Evolutionary conservation across 2,888 invertebrate genomes (phyloP), one percentile per base, ranked within the genome.

Genomic region (Standfussiana lucernea): DNA sequence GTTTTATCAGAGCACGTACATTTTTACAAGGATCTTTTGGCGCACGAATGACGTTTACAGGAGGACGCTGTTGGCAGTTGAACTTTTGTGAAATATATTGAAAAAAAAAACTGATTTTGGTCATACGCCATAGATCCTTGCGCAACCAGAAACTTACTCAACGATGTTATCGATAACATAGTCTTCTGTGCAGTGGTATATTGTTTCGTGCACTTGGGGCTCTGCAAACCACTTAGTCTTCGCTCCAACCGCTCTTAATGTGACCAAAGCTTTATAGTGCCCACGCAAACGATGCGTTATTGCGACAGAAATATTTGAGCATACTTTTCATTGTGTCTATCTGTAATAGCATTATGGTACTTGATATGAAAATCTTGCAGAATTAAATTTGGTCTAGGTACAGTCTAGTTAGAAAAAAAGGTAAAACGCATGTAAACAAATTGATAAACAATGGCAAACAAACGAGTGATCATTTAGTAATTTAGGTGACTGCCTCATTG

Each of bases 251-350:
- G 68, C 81, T 32, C 40, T 75, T 11, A 24, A 45, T 61, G 45
- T 40, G 37, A 66, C 69, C 24, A 21, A 42, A 65, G 68, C 56
- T 45, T 59, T 65, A 73, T 66, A 53, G 21, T 50, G 45, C 79
- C 65, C 62, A 70, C 76, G 66, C 68, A 65, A 40, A 47, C 42
- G 61, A 83, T 71, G 72, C 67, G 70, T 68, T 84, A 82, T 59
- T 64, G 47, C 42, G 50, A 77, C 61, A 77, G 45, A 61, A 56
- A 71, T 65, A 59, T 62, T 71, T 45, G 21, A 65, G 28, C n/a
- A 32, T 40, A 70, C 37, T 61, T 62, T 37, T 78, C 56, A n/a
- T 59, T 50, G 50, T 53, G 40, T 50, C 8, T 50, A 40, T 75
- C 47, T 13, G 50, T 42, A 18, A 64, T 13, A 15, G 1, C 32